Evolutionary conservation across 2,113 vertebrate species (phyloP).

Genomic region (Galbula dea): DNA sequence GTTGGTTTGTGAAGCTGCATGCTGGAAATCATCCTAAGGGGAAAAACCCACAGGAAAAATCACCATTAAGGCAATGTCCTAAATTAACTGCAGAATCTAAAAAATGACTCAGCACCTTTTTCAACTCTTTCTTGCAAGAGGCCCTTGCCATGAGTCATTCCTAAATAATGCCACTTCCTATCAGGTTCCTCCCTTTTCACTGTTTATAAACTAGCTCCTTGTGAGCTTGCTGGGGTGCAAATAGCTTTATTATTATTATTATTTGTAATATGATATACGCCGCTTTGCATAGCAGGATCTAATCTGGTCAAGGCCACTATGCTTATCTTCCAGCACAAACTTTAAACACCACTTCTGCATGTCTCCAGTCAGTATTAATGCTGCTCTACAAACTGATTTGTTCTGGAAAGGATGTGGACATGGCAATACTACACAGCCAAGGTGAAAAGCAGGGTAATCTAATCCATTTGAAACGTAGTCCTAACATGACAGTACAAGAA

Average conservation of each 20-base stretch:
- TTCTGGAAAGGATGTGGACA: neutral
- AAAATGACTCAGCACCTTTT: neutral
- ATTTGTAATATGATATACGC: neutral
- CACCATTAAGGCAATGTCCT: neutral
- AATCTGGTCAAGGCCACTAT: neutral
- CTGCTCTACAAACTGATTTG: neutral
- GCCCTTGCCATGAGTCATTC: neutral
- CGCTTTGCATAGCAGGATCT: neutral
- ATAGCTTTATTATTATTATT: neutral
- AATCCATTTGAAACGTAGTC: neutral
- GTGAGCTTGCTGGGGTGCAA: neutral
- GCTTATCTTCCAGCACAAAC: neutral
- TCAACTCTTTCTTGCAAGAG: neutral
- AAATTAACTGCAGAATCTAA: neutral
- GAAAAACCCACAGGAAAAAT: conserved; percentile 41
- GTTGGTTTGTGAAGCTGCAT: conserved; percentile 77
- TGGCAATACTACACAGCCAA: neutral
- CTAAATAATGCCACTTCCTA: neutral
- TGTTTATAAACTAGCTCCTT: neutral
- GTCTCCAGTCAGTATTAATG: neutral
- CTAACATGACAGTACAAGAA: neutral
- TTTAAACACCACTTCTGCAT: neutral
- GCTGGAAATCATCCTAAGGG: conserved; percentile 79
- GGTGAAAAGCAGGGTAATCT: neutral
- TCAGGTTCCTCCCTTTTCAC: neutral